These are phyloP conservation scores for Oryzias melastigma DNA, from an alignment of 2,113 vertebrate species.

Conservation along the genomic window DNA sequence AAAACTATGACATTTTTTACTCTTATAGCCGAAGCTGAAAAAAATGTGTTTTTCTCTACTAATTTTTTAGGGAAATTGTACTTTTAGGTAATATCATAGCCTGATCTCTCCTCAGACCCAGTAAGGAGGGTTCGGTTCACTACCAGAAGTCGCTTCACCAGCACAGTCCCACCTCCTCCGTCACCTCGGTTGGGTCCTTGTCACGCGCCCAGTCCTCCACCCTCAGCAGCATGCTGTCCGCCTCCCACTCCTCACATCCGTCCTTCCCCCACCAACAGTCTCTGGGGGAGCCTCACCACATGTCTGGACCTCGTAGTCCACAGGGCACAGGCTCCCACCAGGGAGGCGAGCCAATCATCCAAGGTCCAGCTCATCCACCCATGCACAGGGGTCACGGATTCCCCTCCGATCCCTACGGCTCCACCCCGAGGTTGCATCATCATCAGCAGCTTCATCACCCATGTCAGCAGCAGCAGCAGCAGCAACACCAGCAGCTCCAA, in stretches of 20 bases:
- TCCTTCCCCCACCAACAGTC: slow-evolving; percentile 57
- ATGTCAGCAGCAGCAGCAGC: slow-evolving; percentile 54
- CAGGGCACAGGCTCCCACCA: slow-evolving; percentile 59
- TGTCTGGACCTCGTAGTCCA: slow-evolving; percentile 47
- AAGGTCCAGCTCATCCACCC: slow-evolving; percentile 58
- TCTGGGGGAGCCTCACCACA: slow-evolving; percentile 50
- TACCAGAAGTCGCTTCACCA: slow-evolving; percentile 83
- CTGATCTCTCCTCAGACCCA: slow-evolving; percentile 78
- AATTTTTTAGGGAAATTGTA: no score
- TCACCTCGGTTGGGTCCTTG: slow-evolving; percentile 90
- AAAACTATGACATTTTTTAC: no score
- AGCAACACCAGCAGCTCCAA: slow-evolving; percentile 59
- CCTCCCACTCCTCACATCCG: slow-evolving; percentile 70
- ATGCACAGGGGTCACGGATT: slow-evolving; percentile 75
- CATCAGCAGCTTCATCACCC: slow-evolving; percentile 61
- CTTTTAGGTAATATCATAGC: no score
- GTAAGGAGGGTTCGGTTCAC: slow-evolving; percentile 83
- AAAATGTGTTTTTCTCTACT: no score
- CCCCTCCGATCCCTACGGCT: slow-evolving; percentile 80
- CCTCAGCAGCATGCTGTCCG: slow-evolving; percentile 82
- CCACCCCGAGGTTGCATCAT: slow-evolving; percentile 83
- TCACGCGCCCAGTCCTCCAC: slow-evolving; percentile 89
- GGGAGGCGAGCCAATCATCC: slow-evolving; percentile 67
- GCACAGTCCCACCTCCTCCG: slow-evolving; percentile 94
- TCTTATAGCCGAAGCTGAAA: no score